Percentiles rank a stretch among this genome's conserved stretches.
phyloP scores from a whole-genome alignment of 2,888 invertebrate species.

The Chrysolina oricalcia region DNA sequence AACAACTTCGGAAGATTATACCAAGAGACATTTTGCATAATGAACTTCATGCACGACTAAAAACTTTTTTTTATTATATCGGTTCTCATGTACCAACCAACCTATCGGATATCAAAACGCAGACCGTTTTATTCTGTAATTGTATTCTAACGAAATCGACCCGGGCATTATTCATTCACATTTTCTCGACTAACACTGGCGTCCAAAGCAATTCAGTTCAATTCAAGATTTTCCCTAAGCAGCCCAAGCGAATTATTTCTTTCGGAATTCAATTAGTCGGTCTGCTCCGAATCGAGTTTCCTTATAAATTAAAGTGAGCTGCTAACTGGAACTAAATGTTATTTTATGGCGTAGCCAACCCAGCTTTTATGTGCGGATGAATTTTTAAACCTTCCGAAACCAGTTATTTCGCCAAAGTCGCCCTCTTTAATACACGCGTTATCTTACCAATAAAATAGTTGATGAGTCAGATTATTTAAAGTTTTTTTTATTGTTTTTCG shows the following conservation, averaged over 20 bases:
- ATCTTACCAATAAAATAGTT: not conserved
- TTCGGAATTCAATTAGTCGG: slow-evolving; percentile 49
- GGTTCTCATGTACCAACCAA: too few relatives aligned
- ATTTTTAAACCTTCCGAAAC: slow-evolving; percentile 45
- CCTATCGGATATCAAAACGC: not conserved
- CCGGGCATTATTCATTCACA: slow-evolving; percentile 3
- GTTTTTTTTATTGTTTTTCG: not conserved
- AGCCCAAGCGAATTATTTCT: slow-evolving; percentile 42
- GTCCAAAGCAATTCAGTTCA: not conserved
- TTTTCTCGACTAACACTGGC: not conserved
- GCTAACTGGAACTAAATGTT: slow-evolving; percentile 54
- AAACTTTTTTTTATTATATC: too few relatives aligned
- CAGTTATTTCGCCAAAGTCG: slow-evolving; percentile 1
- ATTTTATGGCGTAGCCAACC: slow-evolving; percentile 38
- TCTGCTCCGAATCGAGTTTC: slow-evolving; percentile 52
- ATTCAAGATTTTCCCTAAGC: not conserved
- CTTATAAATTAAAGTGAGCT: slow-evolving; percentile 54
- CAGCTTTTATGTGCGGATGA: slow-evolving; percentile 44
- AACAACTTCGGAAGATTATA: too few relatives aligned
- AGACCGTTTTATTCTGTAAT: not conserved
- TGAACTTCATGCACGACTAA: too few relatives aligned
- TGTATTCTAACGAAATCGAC: not conserved
- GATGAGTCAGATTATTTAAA: not conserved
- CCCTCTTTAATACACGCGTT: not conserved
- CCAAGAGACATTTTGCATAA: too few relatives aligned